Base-by-base conservation (phyloP, 2,797 vertebrate genomes). In the Scolopax rusticola region DNA sequence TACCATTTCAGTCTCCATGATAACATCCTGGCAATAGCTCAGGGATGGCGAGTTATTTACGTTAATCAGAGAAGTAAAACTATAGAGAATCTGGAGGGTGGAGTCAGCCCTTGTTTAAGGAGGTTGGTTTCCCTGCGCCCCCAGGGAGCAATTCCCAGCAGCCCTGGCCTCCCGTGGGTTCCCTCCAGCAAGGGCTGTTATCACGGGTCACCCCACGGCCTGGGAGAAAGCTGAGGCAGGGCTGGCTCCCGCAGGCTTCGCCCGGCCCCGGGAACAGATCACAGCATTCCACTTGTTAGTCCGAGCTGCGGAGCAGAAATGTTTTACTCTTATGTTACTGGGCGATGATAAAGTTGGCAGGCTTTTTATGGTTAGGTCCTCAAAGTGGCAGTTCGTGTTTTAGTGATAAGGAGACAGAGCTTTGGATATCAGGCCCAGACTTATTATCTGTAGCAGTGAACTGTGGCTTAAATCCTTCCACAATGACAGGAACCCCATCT, bases 231-330 rank as follows among this genome's bases (percentile, higher is more conserved):
- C 78, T 65, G 93, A 93, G 95, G 87, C 97, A 94, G 97, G 91
- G 94, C 96, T 97, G 97, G 93, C 97, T 98, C 86, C 92, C 95
- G 78, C 84, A 95, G 95, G 90, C 97, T 94, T 98, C 96, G 96
- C 97, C 97, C 92, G 97, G 89, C 97, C 87, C 96, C 96, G 97
- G 97, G 93, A 98, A 98, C 97, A 98, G 98, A 98, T 98, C 96
- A 93, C 96, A 96, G 94, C 98, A 98, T 98, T 98, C 98, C 97
- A 40, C 96, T 97, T 96, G 96, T 97, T 97, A 89, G 71, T 68
- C 40, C 11, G 65, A 84, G 91, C 89, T 67, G 12, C 24, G 2
- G 40, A 79, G 82, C 87, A 94, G 93, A 89, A 82, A 91, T 81
- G 93, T 61, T 95, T 88, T 75, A 74, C 95, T 96, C 20, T 92